These are phyloP conservation scores for Ruditapes philippinarum DNA, from an alignment of 1,140 invertebrate genomes.

Conservation along the genomic window DNA sequence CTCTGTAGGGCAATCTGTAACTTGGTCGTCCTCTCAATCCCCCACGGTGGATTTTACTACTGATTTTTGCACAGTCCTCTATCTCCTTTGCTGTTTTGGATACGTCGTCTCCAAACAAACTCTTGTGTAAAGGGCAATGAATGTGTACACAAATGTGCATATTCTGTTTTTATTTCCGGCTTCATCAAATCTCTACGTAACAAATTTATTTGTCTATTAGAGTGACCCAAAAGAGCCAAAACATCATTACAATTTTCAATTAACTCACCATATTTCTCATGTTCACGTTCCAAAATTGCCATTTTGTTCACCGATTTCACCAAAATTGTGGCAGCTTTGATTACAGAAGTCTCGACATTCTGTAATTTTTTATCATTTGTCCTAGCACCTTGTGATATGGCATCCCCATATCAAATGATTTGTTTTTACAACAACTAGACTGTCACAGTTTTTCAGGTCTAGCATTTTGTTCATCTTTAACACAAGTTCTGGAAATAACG, in stretches of 20 bases:
- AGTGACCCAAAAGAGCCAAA: background rate
- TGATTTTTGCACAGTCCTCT: background rate
- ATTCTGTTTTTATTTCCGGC: background rate
- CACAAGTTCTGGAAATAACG: slow-evolving; percentile 40
- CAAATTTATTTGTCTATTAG: slow-evolving; percentile 10
- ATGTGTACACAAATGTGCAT: slow-evolving; percentile 18
- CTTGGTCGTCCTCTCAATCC: no score
- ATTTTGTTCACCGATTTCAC: no score
- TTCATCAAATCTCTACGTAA: background rate
- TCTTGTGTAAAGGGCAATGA: background rate
- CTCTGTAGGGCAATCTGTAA: background rate
- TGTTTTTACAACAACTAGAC: background rate
- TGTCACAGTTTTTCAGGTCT: slow-evolving; percentile 28
- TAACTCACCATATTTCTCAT: background rate
- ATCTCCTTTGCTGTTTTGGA: slow-evolving; percentile 7
- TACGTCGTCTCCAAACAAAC: background rate
- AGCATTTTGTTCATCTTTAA: slow-evolving; percentile 32
- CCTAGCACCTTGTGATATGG: background rate
- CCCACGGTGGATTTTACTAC: no score
- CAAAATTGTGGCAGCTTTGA: no score
- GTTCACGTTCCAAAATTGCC: background rate
- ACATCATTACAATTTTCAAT: background rate
- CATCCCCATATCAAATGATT: background rate
- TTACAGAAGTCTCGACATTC: background rate
- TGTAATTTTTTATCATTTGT: background rate